Base-by-base conservation (phyloP, 2,113 vertebrate genomes). In the Pyrgilauda ruficollis region DNA sequence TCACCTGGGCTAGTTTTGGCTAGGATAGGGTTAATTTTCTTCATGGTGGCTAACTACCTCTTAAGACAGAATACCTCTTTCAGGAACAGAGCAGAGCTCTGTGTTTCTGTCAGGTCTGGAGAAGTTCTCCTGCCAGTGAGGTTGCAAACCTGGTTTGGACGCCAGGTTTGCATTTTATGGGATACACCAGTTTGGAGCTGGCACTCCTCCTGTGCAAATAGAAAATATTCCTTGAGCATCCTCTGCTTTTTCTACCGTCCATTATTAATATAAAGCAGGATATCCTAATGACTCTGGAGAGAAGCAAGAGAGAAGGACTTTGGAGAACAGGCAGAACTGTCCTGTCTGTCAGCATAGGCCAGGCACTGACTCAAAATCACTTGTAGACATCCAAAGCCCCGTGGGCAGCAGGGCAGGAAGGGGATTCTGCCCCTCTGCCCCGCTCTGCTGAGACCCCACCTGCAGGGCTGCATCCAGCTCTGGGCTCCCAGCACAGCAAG, bases 311-410 rank as follows among this genome's bases (percentile, higher is more conserved):
- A 55, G 26, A 58, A 56, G 10, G n/a, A 35, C 14, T 5, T 53
- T n/a, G 7, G 19, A 46, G 41, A 69, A 47, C 26, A 73, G 15
- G 7, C 18, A 49, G 41, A 63, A 24, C 20, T 18, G 43, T 35
- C 10, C 24, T 3, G 0, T 44, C 28, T 72, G 22, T 28, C 44
- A 73, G 1, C 0, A 2, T 31, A 28, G 28, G 28, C 21, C 41
- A 77, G 44, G n/a, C 18, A 46, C 5, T 13, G 5, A 55, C 27
- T 64, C 16, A 41, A 74, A 78, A 55, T 27, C 21, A 33, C 61
- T 66, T 70, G 7, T 24, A 50, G 39, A 41, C 6, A 30, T 39
- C 46, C 9, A 55, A 5, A 79, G 16, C 49, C 50, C 41, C 1
- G 4, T 80, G 66, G 58, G 14, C 30, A 79, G 17, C n/a, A 79